Base-by-base conservation (phyloP, 2,797 vertebrate genomes). In the Gymnoscopelus microlampas region DNA sequence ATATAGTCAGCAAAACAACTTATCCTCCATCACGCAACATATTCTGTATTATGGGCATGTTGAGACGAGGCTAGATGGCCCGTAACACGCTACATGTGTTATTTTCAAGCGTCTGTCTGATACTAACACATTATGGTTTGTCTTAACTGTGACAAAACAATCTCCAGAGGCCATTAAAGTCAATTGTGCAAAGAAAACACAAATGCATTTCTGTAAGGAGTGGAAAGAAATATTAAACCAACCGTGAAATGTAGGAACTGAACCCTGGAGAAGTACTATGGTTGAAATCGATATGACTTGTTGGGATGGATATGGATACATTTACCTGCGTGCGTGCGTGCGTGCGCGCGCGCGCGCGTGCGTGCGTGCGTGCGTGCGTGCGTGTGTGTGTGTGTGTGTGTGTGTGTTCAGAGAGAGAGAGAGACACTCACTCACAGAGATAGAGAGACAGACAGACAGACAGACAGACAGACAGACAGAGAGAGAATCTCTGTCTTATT, bases 181-280 rank as follows among this genome's bases (percentile, higher is more conserved):
- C 78, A 84, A 85, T 74, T 77, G 82, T 29, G 26, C 57, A 74
- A 39, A 76, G 79, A 77, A 85, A 87, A 83, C 79, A 82, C 68
- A 78, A 83, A 74, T 44, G 73, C 74, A 76, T 79, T 72, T 73
- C 72, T 47, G 79, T 70, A 83, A 88, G 85, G 39, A 71, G 69
- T 68, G 79, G 60, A 67, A 79, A 85, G 84, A 80, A 86, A 87
- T 60, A 60, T 70, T 78, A 87, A 90, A 87, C 82, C 84, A 85
- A 82, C 87, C 77, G 64, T 90, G 88, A 89, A 89, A 91, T 89
- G 78, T 80, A 73, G 35, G 65, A 63, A 83, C 75, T 60, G 68
- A 78, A 84, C 79, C 83, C 70, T 60, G 29, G 71, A 79, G 79
- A 85, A 85, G 84, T 77, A 82, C 73, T 71, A 81, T 73, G 75